Evolutionary conservation across 2,888 invertebrate genomes (phyloP).

Genomic region (Ashinkailepas kermadecensis): DNA sequence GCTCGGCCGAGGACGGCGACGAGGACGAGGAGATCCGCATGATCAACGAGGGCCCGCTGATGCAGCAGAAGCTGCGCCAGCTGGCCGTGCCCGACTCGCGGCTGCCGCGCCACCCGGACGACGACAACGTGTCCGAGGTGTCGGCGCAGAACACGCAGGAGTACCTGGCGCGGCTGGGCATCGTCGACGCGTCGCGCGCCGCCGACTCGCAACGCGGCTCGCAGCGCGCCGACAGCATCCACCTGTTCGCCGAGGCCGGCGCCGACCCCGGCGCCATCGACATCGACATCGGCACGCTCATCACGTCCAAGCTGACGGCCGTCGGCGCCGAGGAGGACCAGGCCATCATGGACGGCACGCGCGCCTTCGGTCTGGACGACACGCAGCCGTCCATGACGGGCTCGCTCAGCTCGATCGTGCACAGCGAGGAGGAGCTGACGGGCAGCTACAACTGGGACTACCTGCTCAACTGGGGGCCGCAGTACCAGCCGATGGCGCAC

Average conservation of each 20-base stretch:
- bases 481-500: constrained; percentile 93
- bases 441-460: constrained; percentile 99
- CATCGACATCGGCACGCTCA: constrained; percentile 69
- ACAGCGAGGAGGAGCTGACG: constrained; percentile 92
- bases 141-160: constrained; percentile 92
- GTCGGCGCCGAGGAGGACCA: constrained; percentile 51
- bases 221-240: constrained; percentile 78
- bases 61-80: constrained; percentile 48
- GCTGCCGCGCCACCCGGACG: constrained; percentile 43
- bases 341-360: constrained; percentile 41
- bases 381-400: constrained; percentile 64
- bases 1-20: constrained; percentile 66
- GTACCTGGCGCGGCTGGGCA: constrained; percentile 86
- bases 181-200: constrained; percentile 52
- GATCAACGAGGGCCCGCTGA: constrained; percentile 85
- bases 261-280: constrained; percentile 56
- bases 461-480: constrained; percentile 90
- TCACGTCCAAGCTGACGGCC: constrained; percentile 87
- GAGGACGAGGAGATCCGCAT: constrained; percentile 89
- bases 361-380: constrained; percentile 33
- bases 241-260: constrained; percentile 43
- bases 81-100: constrained; percentile 43
- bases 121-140: constrained; percentile 69
- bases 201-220: neutral
- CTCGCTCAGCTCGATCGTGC: constrained; percentile 85